Evolutionary conservation across 2,797 vertebrate species (phyloP).

Genomic region (Carcharodon carcharias): DNA sequence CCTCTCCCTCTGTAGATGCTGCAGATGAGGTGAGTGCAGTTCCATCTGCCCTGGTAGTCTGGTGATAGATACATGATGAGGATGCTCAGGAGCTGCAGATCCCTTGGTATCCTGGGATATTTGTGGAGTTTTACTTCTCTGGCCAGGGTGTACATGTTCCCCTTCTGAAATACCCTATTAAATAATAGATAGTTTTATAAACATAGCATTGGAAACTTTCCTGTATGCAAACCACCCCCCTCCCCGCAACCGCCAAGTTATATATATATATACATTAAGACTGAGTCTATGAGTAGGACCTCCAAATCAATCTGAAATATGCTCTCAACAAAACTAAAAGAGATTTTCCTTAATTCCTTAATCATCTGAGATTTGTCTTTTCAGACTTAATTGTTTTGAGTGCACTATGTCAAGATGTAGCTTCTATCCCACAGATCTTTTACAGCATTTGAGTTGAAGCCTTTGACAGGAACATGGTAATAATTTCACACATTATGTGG

Average conservation of each 20-base stretch:
- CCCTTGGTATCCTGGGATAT: constrained; percentile 75
- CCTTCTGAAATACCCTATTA: constrained; percentile 66
- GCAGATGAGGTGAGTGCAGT: constrained; percentile 48
- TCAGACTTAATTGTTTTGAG: neutral
- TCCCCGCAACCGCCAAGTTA: neutral
- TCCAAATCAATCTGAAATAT: neutral
- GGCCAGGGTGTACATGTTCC: constrained; percentile 65
- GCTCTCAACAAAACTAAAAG: neutral
- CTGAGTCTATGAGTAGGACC: neutral
- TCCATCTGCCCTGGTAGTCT: constrained; percentile 70
- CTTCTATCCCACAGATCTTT: neutral
- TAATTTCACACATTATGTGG: neutral
- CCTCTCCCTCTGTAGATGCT: constrained; percentile 71
- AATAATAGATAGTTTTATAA: neutral
- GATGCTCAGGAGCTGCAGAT: constrained; percentile 57
- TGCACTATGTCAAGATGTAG: neutral
- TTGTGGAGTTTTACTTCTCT: constrained; percentile 74
- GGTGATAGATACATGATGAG: constrained; percentile 60
- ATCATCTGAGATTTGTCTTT: neutral
- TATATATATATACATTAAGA: neutral
- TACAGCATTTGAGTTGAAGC: neutral
- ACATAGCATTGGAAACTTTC: neutral
- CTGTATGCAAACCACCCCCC: neutral
- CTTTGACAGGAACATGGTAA: neutral
- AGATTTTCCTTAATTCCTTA: neutral